These are phyloP conservation scores for Pollenia amentaria DNA, from an alignment of 2,888 invertebrate species.

Conservation along the genomic window DNA sequence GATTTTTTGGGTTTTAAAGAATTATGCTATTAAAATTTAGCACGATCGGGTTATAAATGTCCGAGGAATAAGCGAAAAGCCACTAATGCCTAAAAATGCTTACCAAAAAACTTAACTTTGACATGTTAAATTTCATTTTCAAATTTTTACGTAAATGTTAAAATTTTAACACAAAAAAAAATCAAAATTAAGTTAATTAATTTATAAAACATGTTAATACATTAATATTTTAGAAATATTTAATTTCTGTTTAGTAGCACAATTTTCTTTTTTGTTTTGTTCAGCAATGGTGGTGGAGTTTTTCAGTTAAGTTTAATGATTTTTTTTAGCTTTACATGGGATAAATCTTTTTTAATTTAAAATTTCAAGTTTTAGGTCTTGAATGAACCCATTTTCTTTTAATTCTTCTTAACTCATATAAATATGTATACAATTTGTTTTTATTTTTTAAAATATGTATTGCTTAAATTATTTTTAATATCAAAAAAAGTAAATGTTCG, in stretches of 20 bases:
- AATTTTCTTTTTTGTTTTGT: background rate
- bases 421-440: background rate
- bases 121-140: no score
- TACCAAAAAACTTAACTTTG: no score
- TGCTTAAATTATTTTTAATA: slow-evolving; percentile 60
- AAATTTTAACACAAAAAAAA: no score
- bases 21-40: no score
- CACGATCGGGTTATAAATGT: no score
- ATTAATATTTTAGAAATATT: slow-evolving; percentile 23
- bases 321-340: background rate
- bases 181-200: no score
- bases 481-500: slow-evolving; percentile 36
- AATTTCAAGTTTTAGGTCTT: slow-evolving; percentile 21
- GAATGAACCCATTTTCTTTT: slow-evolving; percentile 7
- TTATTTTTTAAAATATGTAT: slow-evolving; percentile 18
- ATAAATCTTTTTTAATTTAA: slow-evolving; percentile 42
- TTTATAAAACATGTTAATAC: background rate
- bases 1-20: no score
- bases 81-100: no score
- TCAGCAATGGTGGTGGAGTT: slow-evolving; percentile 50
- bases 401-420: slow-evolving; percentile 27
- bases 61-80: no score
- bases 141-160: no score
- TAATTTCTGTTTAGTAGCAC: slow-evolving; percentile 28
- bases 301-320: slow-evolving; percentile 2